Conservation (phyloP, 2,113 vertebrate genomes). For the Actenoides hombroni region DNA sequence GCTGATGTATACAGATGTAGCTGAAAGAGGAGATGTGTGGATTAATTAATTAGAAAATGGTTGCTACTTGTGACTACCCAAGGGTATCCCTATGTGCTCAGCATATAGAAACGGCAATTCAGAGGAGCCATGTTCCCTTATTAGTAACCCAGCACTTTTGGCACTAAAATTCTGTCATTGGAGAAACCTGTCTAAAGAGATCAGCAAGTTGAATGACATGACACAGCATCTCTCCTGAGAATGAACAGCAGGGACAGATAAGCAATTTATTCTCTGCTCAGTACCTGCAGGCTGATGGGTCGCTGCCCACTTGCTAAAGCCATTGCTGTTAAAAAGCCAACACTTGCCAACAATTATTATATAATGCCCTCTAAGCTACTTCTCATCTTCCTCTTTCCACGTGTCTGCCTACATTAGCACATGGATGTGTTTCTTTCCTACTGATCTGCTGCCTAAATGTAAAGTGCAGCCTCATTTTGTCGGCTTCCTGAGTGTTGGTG, state of each 20-base stretch:
- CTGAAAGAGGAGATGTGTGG: neutral
- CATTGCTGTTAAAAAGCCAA: slow-evolving; percentile 30
- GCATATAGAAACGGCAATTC: neutral
- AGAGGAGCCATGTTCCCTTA: neutral
- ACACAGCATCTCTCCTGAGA: slow-evolving; percentile 1
- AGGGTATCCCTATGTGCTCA: neutral
- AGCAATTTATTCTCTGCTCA: neutral
- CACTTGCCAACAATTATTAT: slow-evolving; percentile 38
- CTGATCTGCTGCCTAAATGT: neutral
- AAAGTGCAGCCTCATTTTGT: neutral
- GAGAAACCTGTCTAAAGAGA: slow-evolving; percentile 42
- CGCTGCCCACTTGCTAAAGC: slow-evolving; percentile 23
- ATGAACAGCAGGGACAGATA: slow-evolving; percentile 23
- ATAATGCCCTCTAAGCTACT: slow-evolving; percentile 21
- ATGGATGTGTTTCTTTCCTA: neutral
- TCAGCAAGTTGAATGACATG: slow-evolving; percentile 29
- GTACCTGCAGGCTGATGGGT: slow-evolving; percentile 27
- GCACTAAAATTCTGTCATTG: neutral
- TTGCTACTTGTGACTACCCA: slow-evolving; percentile 28
- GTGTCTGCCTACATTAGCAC: slow-evolving; percentile 14
- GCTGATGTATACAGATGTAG: slow-evolving; percentile 48
- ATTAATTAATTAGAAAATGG: slow-evolving; percentile 67
- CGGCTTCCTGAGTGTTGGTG: neutral
- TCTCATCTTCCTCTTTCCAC: neutral
- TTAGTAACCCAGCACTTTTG: neutral